phyloP scores from a whole-genome alignment of 2,113 vertebrate species.

The Phainopepla nitens region DNA sequence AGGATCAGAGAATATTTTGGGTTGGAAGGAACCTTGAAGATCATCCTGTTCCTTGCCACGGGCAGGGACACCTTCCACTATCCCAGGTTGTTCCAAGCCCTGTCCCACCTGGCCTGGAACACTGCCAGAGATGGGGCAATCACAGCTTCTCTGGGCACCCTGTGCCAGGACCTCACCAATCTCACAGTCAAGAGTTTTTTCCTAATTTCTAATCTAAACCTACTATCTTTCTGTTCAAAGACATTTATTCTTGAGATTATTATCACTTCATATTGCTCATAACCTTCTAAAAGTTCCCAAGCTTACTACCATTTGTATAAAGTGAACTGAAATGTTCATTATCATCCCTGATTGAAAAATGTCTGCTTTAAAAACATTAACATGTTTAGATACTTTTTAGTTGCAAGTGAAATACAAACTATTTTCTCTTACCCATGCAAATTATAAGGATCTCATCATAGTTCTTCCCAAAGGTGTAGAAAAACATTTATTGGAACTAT shows the following conservation, averaged over 20 bases:
- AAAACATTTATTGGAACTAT: background rate
- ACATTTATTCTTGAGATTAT: background rate
- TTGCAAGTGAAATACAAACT: background rate
- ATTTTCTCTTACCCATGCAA: background rate
- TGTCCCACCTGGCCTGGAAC: background rate
- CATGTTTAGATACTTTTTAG: background rate
- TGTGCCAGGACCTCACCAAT: background rate
- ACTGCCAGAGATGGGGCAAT: background rate
- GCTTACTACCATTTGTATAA: background rate
- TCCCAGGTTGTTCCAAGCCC: rapidly evolving
- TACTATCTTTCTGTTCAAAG: background rate
- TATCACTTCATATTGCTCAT: background rate
- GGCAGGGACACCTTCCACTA: background rate
- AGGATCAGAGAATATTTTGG: background rate
- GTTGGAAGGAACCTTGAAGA: background rate
- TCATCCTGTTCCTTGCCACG: no score
- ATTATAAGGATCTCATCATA: background rate
- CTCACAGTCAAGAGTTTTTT: background rate
- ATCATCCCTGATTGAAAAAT: background rate
- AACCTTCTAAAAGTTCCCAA: background rate
- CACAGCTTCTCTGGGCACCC: background rate
- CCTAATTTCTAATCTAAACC: background rate
- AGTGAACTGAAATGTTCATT: background rate
- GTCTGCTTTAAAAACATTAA: background rate
- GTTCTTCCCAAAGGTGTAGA: background rate